phyloP scores from a whole-genome alignment of 2,888 invertebrate species.

The Leptinotarsa juncta region DNA sequence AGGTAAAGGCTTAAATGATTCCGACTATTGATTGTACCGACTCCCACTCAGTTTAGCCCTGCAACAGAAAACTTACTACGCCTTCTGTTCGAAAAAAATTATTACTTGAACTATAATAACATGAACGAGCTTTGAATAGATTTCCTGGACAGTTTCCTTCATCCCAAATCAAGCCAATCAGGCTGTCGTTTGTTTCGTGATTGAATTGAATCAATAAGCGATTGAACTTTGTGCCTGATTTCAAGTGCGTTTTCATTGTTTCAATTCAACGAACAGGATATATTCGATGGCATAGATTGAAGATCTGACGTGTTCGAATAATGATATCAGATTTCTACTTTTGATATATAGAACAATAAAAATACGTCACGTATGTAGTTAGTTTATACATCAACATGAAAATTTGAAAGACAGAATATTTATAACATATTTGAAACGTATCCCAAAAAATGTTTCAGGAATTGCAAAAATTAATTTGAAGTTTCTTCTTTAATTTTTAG shows the following conservation, averaged over 20 bases:
- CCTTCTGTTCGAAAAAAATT: background rate
- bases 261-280: background rate
- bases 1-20: too few relatives aligned
- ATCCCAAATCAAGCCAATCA: conserved; percentile 11
- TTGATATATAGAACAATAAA: too few relatives aligned
- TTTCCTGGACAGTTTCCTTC: conserved; percentile 7
- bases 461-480: too few relatives aligned
- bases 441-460: too few relatives aligned
- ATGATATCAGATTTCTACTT: too few relatives aligned
- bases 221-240: conserved; percentile 9
- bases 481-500: too few relatives aligned
- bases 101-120: background rate
- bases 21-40: background rate
- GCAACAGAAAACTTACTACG: background rate
- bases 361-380: too few relatives aligned
- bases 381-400: too few relatives aligned
- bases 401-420: too few relatives aligned
- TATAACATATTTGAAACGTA: too few relatives aligned
- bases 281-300: background rate
- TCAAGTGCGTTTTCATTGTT: background rate
- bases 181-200: background rate
- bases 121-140: conserved; percentile 3
- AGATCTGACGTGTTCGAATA: background rate
- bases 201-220: background rate
- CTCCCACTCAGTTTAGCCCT: background rate